phyloP scores from a whole-genome alignment of 2,888 invertebrate species.

The Dusona sp. region DNA sequence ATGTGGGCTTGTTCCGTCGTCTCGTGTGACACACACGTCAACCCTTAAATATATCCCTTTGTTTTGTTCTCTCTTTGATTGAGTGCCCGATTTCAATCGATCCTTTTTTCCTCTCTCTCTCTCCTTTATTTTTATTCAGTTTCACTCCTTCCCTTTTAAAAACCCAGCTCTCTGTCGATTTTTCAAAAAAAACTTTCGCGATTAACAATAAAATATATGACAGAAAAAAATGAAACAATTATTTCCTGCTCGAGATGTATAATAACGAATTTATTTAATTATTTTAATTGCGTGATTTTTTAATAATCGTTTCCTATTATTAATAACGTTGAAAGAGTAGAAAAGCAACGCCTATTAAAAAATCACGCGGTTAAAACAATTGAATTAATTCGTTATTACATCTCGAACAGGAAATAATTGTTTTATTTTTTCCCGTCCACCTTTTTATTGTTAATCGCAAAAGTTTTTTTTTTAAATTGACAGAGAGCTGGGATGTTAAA shows the following conservation, averaged over 20 bases:
- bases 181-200: neutral
- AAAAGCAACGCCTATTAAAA: no score
- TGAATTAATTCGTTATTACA: neutral
- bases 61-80: constrained; percentile 82
- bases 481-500: neutral
- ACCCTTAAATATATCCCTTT: constrained; percentile 74
- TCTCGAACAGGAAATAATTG: neutral
- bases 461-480: neutral
- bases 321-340: no score
- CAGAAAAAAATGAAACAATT: neutral
- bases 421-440: neutral
- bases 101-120: constrained; percentile 68
- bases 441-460: neutral
- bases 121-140: constrained; percentile 47
- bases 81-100: constrained; percentile 75
- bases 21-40: constrained; percentile 84
- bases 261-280: neutral
- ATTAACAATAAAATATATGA: neutral
- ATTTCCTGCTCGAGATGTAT: neutral
- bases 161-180: neutral
- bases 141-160: neutral
- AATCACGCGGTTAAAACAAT: neutral
- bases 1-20: constrained; percentile 84
- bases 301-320: no score
- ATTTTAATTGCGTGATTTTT: neutral